A percentile compares a stretch with the other conserved stretches of the same genome.
Evolutionary conservation across 2,888 invertebrate species (phyloP).

Genomic region (Spicauda simplicius): DNA sequence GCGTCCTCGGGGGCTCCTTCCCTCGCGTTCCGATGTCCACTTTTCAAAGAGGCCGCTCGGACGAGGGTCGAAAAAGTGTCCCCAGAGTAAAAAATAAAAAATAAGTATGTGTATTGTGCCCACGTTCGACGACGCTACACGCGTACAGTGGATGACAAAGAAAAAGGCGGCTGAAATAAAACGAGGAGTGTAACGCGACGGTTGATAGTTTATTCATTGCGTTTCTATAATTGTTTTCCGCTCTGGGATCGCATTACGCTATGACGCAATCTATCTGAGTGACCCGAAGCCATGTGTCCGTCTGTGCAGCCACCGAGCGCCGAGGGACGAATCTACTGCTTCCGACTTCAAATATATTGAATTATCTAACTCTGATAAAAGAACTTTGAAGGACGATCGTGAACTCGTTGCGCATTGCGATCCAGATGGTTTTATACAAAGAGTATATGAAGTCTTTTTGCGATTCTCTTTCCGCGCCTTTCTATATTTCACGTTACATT

Average conservation of each 20-base stretch:
- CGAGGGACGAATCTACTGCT: conserved; percentile 51
- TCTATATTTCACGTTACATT: no score
- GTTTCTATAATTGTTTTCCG: conserved; percentile 77
- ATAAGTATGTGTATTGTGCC: conserved; percentile 78
- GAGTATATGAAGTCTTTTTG: neutral
- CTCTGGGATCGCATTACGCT: conserved; percentile 67
- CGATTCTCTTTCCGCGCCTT: no score
- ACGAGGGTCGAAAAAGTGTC: conserved; percentile 85
- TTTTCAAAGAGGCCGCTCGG: conserved; percentile 85
- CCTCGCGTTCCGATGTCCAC: conserved; percentile 85
- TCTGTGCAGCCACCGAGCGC: conserved; percentile 45
- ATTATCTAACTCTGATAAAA: conserved; percentile 59
- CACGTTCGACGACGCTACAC: conserved; percentile 73
- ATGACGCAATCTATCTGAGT: conserved; percentile 81
- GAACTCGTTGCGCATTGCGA: conserved; percentile 32
- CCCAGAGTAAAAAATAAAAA: conserved; percentile 83
- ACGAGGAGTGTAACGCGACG: conserved; percentile 58
- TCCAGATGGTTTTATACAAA: neutral
- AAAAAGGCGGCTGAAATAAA: conserved; percentile 63
- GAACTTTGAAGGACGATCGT: conserved; percentile 9
- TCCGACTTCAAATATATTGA: conserved; percentile 57
- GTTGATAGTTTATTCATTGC: conserved; percentile 75
- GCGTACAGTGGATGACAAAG: conserved; percentile 76
- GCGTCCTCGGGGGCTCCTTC: conserved; percentile 83
- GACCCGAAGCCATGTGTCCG: conserved; percentile 68